Conservation (phyloP, 2,797 vertebrate genomes). For the Glossophaga mutica region DNA sequence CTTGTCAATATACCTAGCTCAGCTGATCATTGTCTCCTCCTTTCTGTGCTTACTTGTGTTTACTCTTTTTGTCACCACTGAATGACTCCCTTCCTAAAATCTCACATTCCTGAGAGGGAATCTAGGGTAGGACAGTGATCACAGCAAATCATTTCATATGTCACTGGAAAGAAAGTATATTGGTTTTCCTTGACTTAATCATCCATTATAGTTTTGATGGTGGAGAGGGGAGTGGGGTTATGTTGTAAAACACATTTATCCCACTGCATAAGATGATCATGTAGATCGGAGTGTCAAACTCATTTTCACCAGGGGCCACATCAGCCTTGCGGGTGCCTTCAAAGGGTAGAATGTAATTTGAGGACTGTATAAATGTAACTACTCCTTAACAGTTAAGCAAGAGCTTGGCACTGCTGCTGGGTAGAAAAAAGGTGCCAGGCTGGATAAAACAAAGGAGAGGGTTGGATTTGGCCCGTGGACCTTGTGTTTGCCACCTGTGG, state of each 20-base stretch:
- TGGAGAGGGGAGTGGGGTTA: not conserved
- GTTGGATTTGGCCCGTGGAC: no score
- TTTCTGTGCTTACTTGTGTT: not conserved
- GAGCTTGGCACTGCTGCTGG: no score
- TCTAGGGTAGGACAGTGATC: not conserved
- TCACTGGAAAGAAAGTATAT: not conserved
- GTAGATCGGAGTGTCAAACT: not conserved
- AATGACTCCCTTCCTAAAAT: not conserved
- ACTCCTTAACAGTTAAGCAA: no score
- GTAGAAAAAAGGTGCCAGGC: no score
- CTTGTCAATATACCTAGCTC: not conserved
- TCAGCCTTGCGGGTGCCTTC: no score
- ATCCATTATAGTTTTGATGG: not conserved
- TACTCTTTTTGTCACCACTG: not conserved
- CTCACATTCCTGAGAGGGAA: not conserved
- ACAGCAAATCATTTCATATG: not conserved
- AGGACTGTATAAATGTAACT: no score
- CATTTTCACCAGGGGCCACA: no score
- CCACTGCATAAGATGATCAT: not conserved
- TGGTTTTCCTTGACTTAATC: not conserved
- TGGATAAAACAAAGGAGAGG: no score
- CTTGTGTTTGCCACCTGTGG: no score
- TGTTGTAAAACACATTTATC: not conserved
- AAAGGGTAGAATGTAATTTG: no score
- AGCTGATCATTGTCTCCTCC: not conserved